Evolutionary conservation across 2,797 vertebrate genomes (phyloP), one percentile per base, ranked within the genome.

Genomic region (Ficedula albicollis): DNA sequence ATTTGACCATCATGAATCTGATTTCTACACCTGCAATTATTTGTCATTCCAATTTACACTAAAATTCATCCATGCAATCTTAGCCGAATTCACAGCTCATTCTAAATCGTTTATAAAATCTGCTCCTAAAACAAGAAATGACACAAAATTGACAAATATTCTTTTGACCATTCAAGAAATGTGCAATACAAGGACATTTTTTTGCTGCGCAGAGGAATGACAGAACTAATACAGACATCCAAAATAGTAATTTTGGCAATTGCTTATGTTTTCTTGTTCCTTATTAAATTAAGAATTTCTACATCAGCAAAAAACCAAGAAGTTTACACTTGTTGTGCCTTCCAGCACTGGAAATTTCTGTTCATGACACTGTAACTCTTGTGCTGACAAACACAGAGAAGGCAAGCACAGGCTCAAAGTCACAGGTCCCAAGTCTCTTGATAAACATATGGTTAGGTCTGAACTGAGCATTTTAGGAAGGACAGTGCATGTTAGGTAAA

Each of bases 221-320:
- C n/a, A 82, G 25, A 84, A 46, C 44, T 23, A 23, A 62, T 16
- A 38, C 16, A 82, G 27, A 38, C 6, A 9, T 5, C 73, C 11
- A 41, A 51, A 79, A 17, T 25, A 58, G 44, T 1, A 5, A 22
- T 36, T 94, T 69, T 43, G 26, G 55, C 29, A 69, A 44, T 8
- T 26, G n/a, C 19, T 70, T 82, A 60, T 19, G 22, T 80, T 96
- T 93, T 82, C 66, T 73, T 66, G 15, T 10, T 64, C 55, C n/a
- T 87, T 84, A 89, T 12, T 20, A 93, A 95, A 87, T 73, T 30
- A 92, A 89, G 63, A 94, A 70, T 69, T 46, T 23, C 49, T 81
- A 27, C 49, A 80, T 16, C 29, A 81, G 10, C 70, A 44, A 32
- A 43, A 93, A 90, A 69, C 38, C 39, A 91, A 86, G 32, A 85